A percentile compares a stretch with the other conserved stretches of the same genome.
Evolutionary conservation across 2,113 vertebrate genomes (phyloP).

Genomic region (Scomber colias): DNA sequence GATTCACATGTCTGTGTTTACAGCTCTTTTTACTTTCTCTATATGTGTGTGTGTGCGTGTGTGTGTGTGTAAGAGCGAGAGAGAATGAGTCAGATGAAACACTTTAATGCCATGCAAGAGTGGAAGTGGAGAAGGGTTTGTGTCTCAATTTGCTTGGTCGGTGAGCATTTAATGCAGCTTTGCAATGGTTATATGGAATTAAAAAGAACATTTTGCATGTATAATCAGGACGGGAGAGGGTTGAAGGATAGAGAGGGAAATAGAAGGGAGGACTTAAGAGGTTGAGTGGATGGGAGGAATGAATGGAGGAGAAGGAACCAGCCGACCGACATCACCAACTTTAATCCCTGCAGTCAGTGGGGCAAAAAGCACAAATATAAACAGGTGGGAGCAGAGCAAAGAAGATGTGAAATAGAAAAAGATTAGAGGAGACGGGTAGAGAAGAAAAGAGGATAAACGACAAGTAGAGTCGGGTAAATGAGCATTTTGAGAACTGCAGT

Average conservation of each 20-base stretch:
- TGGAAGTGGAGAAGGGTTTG: conserved; percentile 22
- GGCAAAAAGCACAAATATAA: conserved; percentile 42
- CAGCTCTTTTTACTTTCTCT: neutral
- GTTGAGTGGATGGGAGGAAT: conserved; percentile 18
- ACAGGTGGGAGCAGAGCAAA: conserved; percentile 31
- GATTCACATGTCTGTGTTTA: conserved; percentile 20
- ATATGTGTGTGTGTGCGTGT: neutral
- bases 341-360: conserved; percentile 49
- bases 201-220: neutral
- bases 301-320: conserved; percentile 13
- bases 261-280: conserved; percentile 29
- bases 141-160: conserved; percentile 10
- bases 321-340: conserved; percentile 23
- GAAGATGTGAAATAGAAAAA: conserved; percentile 31
- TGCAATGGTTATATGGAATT: conserved; percentile 13
- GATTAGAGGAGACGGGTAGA: conserved; percentile 31
- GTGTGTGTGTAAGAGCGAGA: neutral
- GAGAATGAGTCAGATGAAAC: neutral
- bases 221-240: conserved; percentile 14
- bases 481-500: conserved; percentile 48
- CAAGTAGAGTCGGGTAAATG: conserved; percentile 41
- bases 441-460: conserved; percentile 44
- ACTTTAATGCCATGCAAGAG: neutral
- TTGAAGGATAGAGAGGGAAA: conserved; percentile 4
- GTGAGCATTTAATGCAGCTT: neutral